Percentiles rank a stretch among this genome's conserved stretches.
Evolutionary conservation across 1,140 invertebrate genomes (phyloP).

Genomic region (Drosophila pandora): DNA sequence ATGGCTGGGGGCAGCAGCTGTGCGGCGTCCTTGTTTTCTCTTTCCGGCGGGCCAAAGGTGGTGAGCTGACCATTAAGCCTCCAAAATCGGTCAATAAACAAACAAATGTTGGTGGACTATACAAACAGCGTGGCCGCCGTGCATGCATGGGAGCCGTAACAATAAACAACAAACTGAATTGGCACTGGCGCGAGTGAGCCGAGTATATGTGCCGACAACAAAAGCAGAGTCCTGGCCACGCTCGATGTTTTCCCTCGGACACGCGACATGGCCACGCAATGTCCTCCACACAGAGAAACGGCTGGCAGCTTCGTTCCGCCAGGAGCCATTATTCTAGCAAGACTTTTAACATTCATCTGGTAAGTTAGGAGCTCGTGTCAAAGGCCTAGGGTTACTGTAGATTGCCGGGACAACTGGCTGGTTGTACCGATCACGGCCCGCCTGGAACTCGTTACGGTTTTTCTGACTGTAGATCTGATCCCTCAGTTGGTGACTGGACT

Average conservation of each 20-base stretch:
- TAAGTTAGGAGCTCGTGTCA: background rate
- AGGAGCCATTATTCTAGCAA: background rate
- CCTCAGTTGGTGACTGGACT: slow-evolving; percentile 7
- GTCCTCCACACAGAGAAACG: slow-evolving; percentile 15
- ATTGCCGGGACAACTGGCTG: no score
- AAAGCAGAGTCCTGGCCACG: slow-evolving; percentile 30
- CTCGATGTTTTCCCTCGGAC: slow-evolving; percentile 47
- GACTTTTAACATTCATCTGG: background rate
- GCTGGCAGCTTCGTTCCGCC: background rate
- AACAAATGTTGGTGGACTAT: slow-evolving; percentile 77
- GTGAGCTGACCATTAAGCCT: slow-evolving; percentile 65
- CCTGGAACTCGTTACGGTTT: background rate
- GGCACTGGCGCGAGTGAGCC: slow-evolving; percentile 2
- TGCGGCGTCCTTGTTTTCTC: slow-evolving; percentile 5
- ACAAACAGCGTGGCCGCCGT: slow-evolving; percentile 53
- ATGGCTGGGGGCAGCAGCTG: slow-evolving; percentile 29
- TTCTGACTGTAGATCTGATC: background rate
- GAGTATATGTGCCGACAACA: background rate
- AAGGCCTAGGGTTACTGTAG: background rate
- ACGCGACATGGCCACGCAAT: slow-evolving; percentile 52
- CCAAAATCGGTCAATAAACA: slow-evolving; percentile 83
- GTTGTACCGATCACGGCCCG: no score
- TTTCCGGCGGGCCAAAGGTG: slow-evolving; percentile 33
- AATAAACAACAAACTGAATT: slow-evolving; percentile 71
- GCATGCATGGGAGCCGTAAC: slow-evolving; percentile 66